phyloP scores from a whole-genome alignment of 2,888 invertebrate genomes.

The Elysia crispata region DNA sequence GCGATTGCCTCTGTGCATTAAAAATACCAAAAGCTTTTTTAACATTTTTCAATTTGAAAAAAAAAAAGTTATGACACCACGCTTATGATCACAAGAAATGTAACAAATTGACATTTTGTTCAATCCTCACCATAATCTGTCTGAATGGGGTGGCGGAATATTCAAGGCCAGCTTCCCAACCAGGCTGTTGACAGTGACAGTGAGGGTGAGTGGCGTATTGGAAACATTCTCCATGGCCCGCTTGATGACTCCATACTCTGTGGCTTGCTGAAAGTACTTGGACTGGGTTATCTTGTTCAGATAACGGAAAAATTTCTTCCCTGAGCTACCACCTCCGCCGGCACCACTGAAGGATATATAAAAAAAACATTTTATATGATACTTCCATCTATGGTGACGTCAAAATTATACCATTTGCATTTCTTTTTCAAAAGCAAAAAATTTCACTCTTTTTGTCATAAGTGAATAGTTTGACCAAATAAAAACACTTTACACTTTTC shows the following conservation, averaged over 20 bases:
- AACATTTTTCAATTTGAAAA: no score
- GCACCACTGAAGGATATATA: slow-evolving; percentile 4
- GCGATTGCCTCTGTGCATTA: no score
- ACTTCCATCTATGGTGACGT: no score
- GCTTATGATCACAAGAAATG: background rate
- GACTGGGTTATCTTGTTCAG: slow-evolving; percentile 91
- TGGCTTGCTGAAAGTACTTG: slow-evolving; percentile 91
- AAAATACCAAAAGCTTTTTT: no score
- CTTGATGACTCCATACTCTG: slow-evolving; percentile 91
- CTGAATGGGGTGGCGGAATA: slow-evolving; percentile 92
- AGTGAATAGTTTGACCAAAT: no score
- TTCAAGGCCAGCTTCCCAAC: slow-evolving; percentile 89
- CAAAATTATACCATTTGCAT: no score
- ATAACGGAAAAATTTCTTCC: slow-evolving; percentile 86
- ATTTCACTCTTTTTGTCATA: no score
- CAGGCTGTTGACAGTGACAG: slow-evolving; percentile 88
- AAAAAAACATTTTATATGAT: background rate
- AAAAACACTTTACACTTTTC: no score
- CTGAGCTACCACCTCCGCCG: slow-evolving; percentile 56
- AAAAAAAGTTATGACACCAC: background rate
- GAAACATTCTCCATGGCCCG: slow-evolving; percentile 93
- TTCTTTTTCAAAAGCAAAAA: no score
- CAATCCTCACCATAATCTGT: slow-evolving; percentile 87
- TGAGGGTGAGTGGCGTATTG: slow-evolving; percentile 90
- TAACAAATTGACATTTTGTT: background rate